Conservation (phyloP, 2,797 vertebrate species). For the Echeneis naucrates region DNA sequence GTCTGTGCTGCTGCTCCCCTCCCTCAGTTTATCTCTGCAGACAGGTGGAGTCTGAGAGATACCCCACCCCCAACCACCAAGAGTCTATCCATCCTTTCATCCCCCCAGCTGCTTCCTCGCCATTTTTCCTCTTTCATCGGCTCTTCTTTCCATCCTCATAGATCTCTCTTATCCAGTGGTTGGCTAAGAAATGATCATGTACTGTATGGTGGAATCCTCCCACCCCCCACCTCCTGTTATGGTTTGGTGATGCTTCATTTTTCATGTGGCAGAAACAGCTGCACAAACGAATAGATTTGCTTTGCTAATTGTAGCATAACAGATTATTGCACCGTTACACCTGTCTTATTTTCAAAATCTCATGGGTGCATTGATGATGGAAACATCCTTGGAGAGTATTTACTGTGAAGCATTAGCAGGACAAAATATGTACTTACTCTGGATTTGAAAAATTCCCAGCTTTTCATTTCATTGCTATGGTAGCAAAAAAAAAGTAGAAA, state of each 20-base stretch:
- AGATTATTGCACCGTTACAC: background rate
- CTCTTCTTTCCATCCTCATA: slow-evolving; percentile 18
- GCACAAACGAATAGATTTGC: background rate
- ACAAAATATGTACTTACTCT: background rate
- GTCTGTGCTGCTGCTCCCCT: slow-evolving; percentile 66
- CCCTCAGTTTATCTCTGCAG: slow-evolving; percentile 78
- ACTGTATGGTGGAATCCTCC: slow-evolving; percentile 25
- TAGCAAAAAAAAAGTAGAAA: background rate
- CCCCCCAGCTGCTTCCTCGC: slow-evolving; percentile 36
- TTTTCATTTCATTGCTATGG: background rate
- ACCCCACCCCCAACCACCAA: slow-evolving; percentile 9
- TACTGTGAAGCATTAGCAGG: background rate
- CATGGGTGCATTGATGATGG: background rate
- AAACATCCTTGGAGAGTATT: background rate
- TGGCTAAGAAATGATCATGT: slow-evolving; percentile 29
- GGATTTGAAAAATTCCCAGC: background rate
- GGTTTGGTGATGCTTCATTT: slow-evolving; percentile 7
- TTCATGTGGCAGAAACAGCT: background rate
- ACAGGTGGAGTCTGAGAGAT: slow-evolving; percentile 71
- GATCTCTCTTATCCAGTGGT: slow-evolving; percentile 14
- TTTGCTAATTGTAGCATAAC: background rate
- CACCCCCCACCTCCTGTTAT: slow-evolving; percentile 16
- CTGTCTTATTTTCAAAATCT: background rate
- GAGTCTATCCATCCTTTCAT: slow-evolving; percentile 14
- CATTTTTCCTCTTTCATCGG: slow-evolving; percentile 19